Evolutionary conservation across 2,888 invertebrate species (phyloP).

Genomic region (Sphaerophoria rueppellii): DNA sequence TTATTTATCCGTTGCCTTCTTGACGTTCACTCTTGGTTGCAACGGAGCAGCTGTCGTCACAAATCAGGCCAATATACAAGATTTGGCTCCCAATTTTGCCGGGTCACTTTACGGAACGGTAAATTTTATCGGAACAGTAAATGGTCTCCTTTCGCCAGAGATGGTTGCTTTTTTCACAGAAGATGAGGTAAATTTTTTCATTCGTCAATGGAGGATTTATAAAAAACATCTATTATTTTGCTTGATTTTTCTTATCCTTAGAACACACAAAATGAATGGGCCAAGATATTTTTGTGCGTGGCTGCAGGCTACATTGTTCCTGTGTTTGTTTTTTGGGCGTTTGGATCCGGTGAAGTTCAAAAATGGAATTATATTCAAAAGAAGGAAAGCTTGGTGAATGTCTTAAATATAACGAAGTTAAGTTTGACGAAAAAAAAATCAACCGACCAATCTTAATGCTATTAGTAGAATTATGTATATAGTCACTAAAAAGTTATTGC

Average conservation of each 20-base stretch:
- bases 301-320: slow-evolving; percentile 87
- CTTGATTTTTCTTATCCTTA: slow-evolving; percentile 79
- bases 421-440: too few relatives aligned
- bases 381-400: too few relatives aligned
- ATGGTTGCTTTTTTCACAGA: slow-evolving; percentile 84
- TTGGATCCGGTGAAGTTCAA: slow-evolving; percentile 88
- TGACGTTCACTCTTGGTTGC: slow-evolving; percentile 87
- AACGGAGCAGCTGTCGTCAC: slow-evolving; percentile 86
- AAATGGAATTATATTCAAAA: slow-evolving; percentile 85
- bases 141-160: slow-evolving; percentile 88
- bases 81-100: slow-evolving; percentile 88
- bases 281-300: slow-evolving; percentile 88
- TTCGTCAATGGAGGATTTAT: not conserved
- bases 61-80: slow-evolving; percentile 86
- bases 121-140: slow-evolving; percentile 87
- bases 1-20: slow-evolving; percentile 85
- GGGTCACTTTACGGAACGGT: slow-evolving; percentile 89
- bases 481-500: too few relatives aligned
- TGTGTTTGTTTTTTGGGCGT: slow-evolving; percentile 87
- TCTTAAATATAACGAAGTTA: too few relatives aligned
- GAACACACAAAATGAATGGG: slow-evolving; percentile 91
- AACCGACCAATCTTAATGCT: too few relatives aligned
- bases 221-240: too few relatives aligned
- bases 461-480: too few relatives aligned
- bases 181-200: slow-evolving; percentile 74